Conservation (phyloP, 2,888 invertebrate genomes). For the Amblyteles armatorius region DNA sequence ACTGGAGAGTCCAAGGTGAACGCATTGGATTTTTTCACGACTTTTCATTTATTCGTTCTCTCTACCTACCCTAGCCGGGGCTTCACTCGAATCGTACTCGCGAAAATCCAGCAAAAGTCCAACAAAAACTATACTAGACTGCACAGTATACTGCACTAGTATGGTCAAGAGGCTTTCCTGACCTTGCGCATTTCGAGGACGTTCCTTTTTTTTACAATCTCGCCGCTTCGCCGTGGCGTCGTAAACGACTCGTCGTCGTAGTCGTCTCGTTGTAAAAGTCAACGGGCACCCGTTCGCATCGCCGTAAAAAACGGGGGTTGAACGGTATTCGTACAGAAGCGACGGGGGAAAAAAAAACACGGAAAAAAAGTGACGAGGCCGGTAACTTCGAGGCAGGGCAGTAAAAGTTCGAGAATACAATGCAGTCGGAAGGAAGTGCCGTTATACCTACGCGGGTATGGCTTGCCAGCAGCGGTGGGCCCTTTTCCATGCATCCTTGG, state of each 20-base stretch:
- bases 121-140: neutral
- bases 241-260: slow-evolving; percentile 74
- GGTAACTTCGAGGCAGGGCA: slow-evolving; percentile 54
- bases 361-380: slow-evolving; percentile 48
- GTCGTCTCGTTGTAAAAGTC: slow-evolving; percentile 77
- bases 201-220: slow-evolving; percentile 73
- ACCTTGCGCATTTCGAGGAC: slow-evolving; percentile 76
- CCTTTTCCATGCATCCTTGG: slow-evolving; percentile 72
- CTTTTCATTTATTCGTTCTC: slow-evolving; percentile 23
- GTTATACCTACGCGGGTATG: slow-evolving; percentile 70
- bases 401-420: slow-evolving; percentile 71
- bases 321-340: slow-evolving; percentile 65
- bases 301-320: slow-evolving; percentile 76
- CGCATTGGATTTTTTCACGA: slow-evolving; percentile 44
- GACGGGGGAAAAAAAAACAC: slow-evolving; percentile 53
- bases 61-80: slow-evolving; percentile 15
- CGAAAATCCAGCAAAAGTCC: slow-evolving; percentile 37
- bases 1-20: slow-evolving; percentile 47
- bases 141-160: slow-evolving; percentile 35
- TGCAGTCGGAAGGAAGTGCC: slow-evolving; percentile 72
- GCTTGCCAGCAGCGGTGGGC: slow-evolving; percentile 48
- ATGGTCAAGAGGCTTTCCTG: slow-evolving; percentile 68
- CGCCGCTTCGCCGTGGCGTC: slow-evolving; percentile 70
- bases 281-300: slow-evolving; percentile 78
- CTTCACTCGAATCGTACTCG: slow-evolving; percentile 6